Evolutionary conservation across 2,113 vertebrate species (phyloP).

Genomic region (Dendrocopos noguchii): DNA sequence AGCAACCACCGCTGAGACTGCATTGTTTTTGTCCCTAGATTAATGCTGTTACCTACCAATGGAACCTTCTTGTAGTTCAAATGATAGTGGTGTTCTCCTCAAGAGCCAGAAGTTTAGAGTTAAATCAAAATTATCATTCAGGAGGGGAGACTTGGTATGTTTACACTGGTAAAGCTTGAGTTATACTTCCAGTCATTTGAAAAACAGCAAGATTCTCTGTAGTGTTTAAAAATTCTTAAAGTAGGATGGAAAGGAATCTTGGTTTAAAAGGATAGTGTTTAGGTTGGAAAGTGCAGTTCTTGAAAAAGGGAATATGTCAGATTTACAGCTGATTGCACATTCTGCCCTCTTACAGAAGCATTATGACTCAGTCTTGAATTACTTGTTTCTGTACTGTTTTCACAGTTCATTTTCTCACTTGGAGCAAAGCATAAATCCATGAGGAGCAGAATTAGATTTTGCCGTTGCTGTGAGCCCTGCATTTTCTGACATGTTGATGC

Average conservation of each 20-base stretch:
- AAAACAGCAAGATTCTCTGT: neutral
- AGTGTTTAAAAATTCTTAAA: neutral
- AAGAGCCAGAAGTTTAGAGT: neutral
- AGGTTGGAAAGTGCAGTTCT: neutral
- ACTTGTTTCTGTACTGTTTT: neutral
- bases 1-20: neutral
- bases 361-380: slow-evolving; percentile 9
- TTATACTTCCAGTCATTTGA: neutral
- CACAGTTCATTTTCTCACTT: slow-evolving; percentile 25
- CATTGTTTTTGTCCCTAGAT: neutral
- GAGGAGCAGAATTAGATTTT: neutral
- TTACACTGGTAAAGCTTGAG: neutral
- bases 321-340: neutral
- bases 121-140: neutral
- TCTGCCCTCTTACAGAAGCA: neutral
- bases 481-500: neutral
- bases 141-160: neutral
- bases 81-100: neutral
- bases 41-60: neutral
- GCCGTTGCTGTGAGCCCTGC: neutral
- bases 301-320: neutral
- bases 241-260: neutral
- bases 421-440: neutral
- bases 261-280: neutral
- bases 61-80: neutral